Evolutionary conservation across 2,888 invertebrate species (phyloP).

Genomic region (Papilio protenor): DNA sequence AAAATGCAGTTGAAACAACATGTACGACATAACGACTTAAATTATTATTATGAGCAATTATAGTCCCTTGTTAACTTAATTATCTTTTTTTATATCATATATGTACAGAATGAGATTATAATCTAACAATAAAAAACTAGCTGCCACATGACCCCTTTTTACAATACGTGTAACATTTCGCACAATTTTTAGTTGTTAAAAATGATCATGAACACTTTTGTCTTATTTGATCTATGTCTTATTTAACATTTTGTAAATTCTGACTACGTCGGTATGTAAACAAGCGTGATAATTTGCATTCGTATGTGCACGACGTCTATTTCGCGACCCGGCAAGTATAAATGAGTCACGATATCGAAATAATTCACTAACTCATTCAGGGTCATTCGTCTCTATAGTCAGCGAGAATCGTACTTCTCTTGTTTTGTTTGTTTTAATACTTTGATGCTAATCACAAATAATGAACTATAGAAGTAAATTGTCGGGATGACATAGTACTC

Average conservation of each 20-base stretch:
- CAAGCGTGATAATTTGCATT: neutral
- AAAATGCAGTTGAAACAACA: neutral
- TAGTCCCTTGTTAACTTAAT: neutral
- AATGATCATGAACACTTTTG: neutral
- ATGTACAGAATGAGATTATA: neutral
- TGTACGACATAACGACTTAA: neutral
- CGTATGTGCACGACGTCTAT: constrained; percentile 10
- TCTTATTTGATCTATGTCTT: neutral
- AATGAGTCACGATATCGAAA: constrained; percentile 41
- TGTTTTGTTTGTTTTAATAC: neutral
- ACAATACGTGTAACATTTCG: neutral
- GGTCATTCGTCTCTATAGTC: constrained; percentile 34
- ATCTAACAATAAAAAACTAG: neutral
- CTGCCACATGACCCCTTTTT: neutral
- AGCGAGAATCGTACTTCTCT: neutral
- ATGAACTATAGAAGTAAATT: neutral
- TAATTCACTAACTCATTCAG: constrained; percentile 33
- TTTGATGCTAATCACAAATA: neutral
- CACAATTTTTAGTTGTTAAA: neutral
- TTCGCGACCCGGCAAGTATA: constrained; percentile 23
- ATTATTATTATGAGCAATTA: neutral
- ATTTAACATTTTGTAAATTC: neutral
- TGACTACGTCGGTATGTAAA: neutral
- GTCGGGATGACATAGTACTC: neutral
- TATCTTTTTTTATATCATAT: neutral